These are phyloP conservation scores for Lithophane semibrunnea DNA, from an alignment of 2,888 invertebrate species.

Conservation along the genomic window DNA sequence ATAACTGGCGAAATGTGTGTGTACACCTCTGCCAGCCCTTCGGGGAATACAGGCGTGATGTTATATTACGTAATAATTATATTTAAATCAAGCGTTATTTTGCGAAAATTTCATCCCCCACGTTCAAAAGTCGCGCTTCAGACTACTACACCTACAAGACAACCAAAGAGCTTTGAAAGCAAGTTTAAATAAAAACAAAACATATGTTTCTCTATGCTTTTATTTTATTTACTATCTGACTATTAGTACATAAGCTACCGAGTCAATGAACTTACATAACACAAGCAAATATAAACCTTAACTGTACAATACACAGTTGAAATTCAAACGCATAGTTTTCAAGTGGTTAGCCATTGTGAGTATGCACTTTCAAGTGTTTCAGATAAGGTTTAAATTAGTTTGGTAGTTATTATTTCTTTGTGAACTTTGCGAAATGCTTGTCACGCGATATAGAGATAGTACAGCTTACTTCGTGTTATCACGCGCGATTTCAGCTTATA, in stretches of 20 bases:
- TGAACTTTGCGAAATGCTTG: conserved; percentile 19
- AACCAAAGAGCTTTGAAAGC: not conserved
- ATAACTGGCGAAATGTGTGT: too few relatives aligned
- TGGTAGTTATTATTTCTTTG: conserved; percentile 21
- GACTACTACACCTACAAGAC: not conserved
- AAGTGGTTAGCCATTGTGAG: conserved; percentile 11
- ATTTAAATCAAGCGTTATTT: too few relatives aligned
- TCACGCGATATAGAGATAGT: conserved; percentile 33
- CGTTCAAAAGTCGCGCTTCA: too few relatives aligned
- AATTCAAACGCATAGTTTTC: not conserved
- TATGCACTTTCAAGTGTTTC: conserved; percentile 11
- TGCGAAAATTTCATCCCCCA: too few relatives aligned
- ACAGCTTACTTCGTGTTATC: conserved; percentile 1
- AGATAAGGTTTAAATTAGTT: conserved; percentile 35
- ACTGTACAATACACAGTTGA: fast-evolving
- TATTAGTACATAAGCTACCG: not conserved
- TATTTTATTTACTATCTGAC: conserved; percentile 18
- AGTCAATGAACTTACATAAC: conserved; percentile 44
- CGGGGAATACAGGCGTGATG: too few relatives aligned
- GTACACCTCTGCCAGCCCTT: too few relatives aligned
- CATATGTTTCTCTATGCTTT: conserved; percentile 12
- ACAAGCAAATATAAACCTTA: not conserved
- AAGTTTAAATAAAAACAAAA: conserved; percentile 18
- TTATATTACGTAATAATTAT: too few relatives aligned
- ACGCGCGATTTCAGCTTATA: conserved; percentile 11